Evolutionary conservation across 2,113 vertebrate species (phyloP).

Genomic region (Andinoacara biseriatus): DNA sequence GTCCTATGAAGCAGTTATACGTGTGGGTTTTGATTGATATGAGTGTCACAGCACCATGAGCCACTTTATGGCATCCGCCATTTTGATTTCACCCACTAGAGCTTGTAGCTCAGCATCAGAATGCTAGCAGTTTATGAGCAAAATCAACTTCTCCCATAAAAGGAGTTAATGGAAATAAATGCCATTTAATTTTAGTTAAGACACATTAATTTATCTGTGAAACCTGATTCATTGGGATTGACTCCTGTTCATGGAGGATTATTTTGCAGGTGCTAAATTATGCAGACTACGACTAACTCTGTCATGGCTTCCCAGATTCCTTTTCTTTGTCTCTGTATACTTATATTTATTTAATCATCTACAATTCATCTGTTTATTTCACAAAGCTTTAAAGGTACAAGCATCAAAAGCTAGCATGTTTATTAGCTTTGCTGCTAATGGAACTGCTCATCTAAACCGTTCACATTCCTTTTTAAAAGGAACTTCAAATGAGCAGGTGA

Average conservation of each 20-base stretch:
- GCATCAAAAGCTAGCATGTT: not conserved
- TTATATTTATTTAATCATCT: not conserved
- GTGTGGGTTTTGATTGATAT: not conserved
- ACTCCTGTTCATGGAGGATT: not conserved
- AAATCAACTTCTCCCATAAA: fast-evolving
- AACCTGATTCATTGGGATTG: not conserved
- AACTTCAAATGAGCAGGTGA: not conserved
- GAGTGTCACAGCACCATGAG: not conserved
- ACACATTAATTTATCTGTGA: not conserved
- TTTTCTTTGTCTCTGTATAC: not conserved
- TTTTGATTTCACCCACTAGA: not conserved
- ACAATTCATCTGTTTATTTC: fast-evolving
- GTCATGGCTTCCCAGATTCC: not conserved
- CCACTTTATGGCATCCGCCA: not conserved
- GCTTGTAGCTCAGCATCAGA: not conserved
- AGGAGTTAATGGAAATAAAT: not conserved
- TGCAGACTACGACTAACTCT: not conserved
- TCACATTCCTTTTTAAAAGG: not conserved
- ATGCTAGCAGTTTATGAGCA: not conserved
- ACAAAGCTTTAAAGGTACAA: not conserved
- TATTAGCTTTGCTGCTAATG: not conserved
- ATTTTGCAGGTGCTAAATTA: too few species aligned
- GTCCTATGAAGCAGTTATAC: not conserved
- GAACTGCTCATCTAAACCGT: fast-evolving
- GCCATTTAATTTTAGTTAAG: not conserved